Evolutionary conservation across 2,113 vertebrate genomes (phyloP).

Genomic region (Channa argus): DNA sequence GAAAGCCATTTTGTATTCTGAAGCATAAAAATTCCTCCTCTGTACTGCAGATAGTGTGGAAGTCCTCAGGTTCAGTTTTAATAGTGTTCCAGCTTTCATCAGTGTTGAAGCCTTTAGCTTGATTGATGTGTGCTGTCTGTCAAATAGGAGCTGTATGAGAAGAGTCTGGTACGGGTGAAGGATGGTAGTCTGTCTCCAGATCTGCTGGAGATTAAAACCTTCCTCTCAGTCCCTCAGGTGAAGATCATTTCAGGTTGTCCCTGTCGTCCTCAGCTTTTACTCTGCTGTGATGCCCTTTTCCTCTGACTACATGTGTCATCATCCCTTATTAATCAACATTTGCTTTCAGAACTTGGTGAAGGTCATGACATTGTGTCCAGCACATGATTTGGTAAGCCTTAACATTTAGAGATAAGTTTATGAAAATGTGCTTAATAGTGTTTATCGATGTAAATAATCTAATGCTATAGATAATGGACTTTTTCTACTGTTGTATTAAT

Average conservation of each 20-base stretch:
- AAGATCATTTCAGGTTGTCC: constrained; percentile 21
- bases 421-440: not conserved
- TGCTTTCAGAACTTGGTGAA: constrained; percentile 89
- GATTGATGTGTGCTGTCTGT: not conserved
- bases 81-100: too few relatives aligned
- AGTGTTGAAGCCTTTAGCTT: too few relatives aligned
- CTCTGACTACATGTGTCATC: not conserved
- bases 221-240: constrained; percentile 92
- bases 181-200: constrained; percentile 86
- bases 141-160: constrained; percentile 92
- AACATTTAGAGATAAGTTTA: not conserved
- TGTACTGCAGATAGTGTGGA: too few relatives aligned
- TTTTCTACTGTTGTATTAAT: not conserved
- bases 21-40: too few relatives aligned
- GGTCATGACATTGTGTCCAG: constrained; percentile 92
- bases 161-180: constrained; percentile 88
- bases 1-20: too few relatives aligned
- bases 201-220: constrained; percentile 90
- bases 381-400: constrained; percentile 88
- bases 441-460: constrained; percentile 1
- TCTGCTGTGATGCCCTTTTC: not conserved
- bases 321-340: not conserved
- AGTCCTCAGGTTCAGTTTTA: too few relatives aligned
- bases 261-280: not conserved
- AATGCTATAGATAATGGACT: not conserved